These are phyloP conservation scores for Drosophila melanocephala DNA, from an alignment of 2,888 invertebrate genomes.

Conservation along the genomic window DNA sequence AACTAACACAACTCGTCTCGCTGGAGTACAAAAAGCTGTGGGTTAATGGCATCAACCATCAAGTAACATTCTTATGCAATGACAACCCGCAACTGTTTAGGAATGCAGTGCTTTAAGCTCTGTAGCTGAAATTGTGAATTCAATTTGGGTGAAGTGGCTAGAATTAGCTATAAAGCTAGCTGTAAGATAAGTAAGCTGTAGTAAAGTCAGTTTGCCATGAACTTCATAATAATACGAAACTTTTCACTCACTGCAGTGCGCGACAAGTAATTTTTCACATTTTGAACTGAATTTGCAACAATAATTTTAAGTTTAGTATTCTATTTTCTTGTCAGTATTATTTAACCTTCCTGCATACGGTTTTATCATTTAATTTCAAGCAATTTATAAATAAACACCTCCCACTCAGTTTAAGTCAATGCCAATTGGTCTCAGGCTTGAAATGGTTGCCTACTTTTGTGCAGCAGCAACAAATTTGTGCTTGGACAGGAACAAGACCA, in stretches of 20 bases:
- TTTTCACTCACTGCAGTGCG: neutral
- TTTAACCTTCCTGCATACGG: fast-evolving
- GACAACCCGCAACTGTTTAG: neutral
- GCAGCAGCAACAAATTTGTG: constrained; percentile 1
- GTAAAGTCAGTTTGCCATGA: neutral
- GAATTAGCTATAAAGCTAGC: neutral
- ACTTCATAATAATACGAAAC: no score
- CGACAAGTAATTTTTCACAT: neutral
- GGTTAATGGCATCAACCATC: constrained; percentile 42
- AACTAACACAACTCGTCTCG: constrained; percentile 42
- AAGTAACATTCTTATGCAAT: constrained; percentile 45
- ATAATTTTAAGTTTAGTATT: neutral
- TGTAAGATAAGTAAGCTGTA: neutral
- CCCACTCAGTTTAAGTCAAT: neutral
- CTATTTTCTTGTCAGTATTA: neutral
- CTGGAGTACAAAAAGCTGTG: constrained; percentile 23
- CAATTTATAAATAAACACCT: neutral
- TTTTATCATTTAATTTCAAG: neutral
- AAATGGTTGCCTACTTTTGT: constrained; percentile 27
- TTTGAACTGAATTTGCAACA: neutral
- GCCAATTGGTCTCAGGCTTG: neutral
- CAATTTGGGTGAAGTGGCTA: neutral
- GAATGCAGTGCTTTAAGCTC: constrained; percentile 19
- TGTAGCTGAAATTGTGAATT: constrained; percentile 13
- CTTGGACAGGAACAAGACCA: neutral